Percentiles rank a stretch among this genome's conserved stretches.
These are phyloP conservation scores for Zaprionus davidi DNA, from an alignment of 1,140 invertebrate genomes.

Conservation along the genomic window DNA sequence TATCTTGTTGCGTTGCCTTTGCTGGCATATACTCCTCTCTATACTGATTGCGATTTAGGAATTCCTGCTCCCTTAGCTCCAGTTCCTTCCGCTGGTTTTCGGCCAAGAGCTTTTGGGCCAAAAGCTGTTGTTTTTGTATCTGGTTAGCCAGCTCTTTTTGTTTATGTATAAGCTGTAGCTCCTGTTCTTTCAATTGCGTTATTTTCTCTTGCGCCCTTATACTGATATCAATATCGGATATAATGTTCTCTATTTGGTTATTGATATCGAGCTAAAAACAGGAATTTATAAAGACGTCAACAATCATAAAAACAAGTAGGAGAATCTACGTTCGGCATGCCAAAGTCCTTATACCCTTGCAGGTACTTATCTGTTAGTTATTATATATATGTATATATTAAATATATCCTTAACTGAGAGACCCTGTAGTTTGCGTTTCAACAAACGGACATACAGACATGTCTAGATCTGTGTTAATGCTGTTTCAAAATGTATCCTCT, in stretches of 20 bases:
- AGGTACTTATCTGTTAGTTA: no score
- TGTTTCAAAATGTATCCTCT: no score
- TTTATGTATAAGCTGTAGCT: conserved; percentile 65
- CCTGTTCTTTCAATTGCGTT: conserved; percentile 61
- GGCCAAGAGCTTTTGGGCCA: conserved; percentile 59
- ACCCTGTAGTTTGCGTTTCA: no score
- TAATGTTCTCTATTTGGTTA: conserved; percentile 86
- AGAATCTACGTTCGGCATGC: no score
- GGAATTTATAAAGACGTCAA: neutral
- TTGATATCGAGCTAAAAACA: conserved; percentile 85
- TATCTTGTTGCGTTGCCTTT: conserved; percentile 6
- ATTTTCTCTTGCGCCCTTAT: conserved; percentile 83
- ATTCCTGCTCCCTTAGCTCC: conserved; percentile 6
- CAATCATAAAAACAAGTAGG: neutral
- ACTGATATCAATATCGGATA: conserved; percentile 86
- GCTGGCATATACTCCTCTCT: neutral
- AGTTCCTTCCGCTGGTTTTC: conserved; percentile 58
- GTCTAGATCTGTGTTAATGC: no score
- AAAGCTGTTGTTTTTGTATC: conserved; percentile 69
- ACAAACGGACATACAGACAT: no score
- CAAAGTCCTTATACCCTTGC: no score
- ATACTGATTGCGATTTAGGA: conserved; percentile 7
- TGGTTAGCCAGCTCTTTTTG: conserved; percentile 68
- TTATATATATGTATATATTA: no score
- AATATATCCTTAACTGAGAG: no score